Evolutionary conservation across 2,113 vertebrate species (phyloP).

Genomic region (Diadophis punctatus): DNA sequence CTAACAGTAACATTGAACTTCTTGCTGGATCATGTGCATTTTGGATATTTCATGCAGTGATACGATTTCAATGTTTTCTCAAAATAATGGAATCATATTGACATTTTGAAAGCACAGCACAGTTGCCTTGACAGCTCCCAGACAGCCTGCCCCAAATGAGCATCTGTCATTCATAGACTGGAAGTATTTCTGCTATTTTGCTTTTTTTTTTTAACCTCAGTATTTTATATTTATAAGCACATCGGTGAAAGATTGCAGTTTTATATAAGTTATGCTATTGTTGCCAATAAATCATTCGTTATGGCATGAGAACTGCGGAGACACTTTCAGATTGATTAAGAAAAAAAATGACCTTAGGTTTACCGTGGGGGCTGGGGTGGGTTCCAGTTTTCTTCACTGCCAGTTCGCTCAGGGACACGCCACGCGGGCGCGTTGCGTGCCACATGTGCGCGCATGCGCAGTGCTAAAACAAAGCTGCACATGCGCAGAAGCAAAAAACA

Average conservation of each 20-base stretch:
- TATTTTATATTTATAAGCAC: constrained; percentile 49
- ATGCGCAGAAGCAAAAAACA: no score
- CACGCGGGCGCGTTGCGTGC: no score
- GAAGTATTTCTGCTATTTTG: constrained; percentile 45
- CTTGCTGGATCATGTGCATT: neutral
- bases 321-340: constrained; percentile 38
- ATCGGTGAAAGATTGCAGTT: constrained; percentile 50
- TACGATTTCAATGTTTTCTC: constrained; percentile 28
- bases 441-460: no score
- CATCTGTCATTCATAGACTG: constrained; percentile 57
- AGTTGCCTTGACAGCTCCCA: constrained; percentile 40
- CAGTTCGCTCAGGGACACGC: no score
- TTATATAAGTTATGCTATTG: constrained; percentile 20
- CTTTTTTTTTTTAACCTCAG: constrained; percentile 40
- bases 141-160: constrained; percentile 43
- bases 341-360: constrained; percentile 43
- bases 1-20: neutral
- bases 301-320: constrained; percentile 36
- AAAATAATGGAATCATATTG: constrained; percentile 36
- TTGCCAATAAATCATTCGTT: constrained; percentile 50
- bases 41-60: constrained; percentile 21
- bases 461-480: no score
- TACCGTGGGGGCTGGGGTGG: neutral
- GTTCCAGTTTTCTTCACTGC: no score
- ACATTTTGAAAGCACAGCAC: constrained; percentile 42